Evolutionary conservation across 2,113 vertebrate species (phyloP), one percentile per base, ranked within the genome.

Genomic region (Urocynchramus pylzowi): DNA sequence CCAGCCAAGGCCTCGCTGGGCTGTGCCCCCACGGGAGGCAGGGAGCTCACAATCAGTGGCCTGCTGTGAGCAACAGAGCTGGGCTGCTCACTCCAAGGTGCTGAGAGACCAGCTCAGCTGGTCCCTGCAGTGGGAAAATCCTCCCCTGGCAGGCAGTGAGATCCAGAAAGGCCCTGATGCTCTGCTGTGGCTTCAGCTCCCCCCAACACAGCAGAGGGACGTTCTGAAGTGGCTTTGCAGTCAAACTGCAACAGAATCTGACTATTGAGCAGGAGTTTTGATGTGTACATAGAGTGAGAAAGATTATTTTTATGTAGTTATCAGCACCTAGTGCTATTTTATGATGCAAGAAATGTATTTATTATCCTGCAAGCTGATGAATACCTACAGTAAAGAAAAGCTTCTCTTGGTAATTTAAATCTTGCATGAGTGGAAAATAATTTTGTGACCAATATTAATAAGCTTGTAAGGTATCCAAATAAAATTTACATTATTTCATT

Each of bases 1-100:
- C 39, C 5, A 1, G 4, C 30, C 30, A 35, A 39, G 41, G 45
- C 56, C 33, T 2, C 0, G 13, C 5, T 33, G 26, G 9, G 21
- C 26, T 63, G 31, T 23, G 26, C 1, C 1, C 27, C n/a, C 31
- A 5, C 2, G 6, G 30, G 35, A 37, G 31, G 26, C 18, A 31
- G 63, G 49, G 42, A 64, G 44, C 70, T 75, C 54, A 20, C 23
- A 9, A 83, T 52, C 87, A 57, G 45, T 22, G 28, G 24, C 64
- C 50, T 35, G 37, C 33, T 6, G n/a, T 17, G 23, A 79, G 42
- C 35, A 33, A 11, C 15, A 56, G 63, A 60, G 37, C n/a, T 0
- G 2, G 65, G 69, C 10, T 26, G 60, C 53, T 39, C 37, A 3
- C 68, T 24, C 33, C 18, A 7, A 52, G 33, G 6, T 13, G 23